Evolutionary conservation across 2,888 invertebrate genomes (phyloP), one percentile per base, ranked within the genome.

Genomic region (Leptinotarsa juncta): DNA sequence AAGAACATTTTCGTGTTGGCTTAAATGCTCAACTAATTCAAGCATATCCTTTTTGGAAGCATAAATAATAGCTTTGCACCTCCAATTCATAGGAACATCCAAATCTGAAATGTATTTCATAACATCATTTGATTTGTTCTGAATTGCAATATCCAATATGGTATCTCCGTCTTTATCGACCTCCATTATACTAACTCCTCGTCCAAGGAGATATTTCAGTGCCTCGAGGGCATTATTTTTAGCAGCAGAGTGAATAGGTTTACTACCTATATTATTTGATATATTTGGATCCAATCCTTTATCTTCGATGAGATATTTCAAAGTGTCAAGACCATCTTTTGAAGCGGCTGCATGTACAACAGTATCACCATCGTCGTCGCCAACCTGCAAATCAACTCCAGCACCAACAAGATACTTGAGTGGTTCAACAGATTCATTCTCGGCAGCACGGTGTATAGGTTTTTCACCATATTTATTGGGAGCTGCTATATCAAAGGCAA

Each of bases 361-460:
- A 12, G 20, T 67, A 26, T 67, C 49, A 5, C 62, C 72, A 49
- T 26, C 26, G 3, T 7, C 5, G 51, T 72, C 67, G n/a, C n/a
- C 50, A 20, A 50, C 7, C 32, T 18, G 14, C 14, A 18, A 14
- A 18, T 48, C 23, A 14, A 57, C 16, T 57, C 67, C 72, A 7
- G 4, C 5, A n/a, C 0, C 53, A n/a, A 53, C 4, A n/a, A 53
- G n/a, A 53, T 53, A 53, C 18, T 53, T 53, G n/a, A 53, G 7
- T 1, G 53, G 7, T 57, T 66, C 48, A 12, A 48, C 7, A 4
- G 71, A 53, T 14, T 49, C 49, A 55, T 18, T 23, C 55, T 49
- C 53, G 4, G 71, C 71, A 1, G 71, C 71, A 57, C 32, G 60
- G 10, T 71, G 71, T 20, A 71, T 14, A 3, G 66, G 53, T 55